Evolutionary conservation across 1,140 invertebrate species (phyloP).

Genomic region (Alviniconcha marisindica): DNA sequence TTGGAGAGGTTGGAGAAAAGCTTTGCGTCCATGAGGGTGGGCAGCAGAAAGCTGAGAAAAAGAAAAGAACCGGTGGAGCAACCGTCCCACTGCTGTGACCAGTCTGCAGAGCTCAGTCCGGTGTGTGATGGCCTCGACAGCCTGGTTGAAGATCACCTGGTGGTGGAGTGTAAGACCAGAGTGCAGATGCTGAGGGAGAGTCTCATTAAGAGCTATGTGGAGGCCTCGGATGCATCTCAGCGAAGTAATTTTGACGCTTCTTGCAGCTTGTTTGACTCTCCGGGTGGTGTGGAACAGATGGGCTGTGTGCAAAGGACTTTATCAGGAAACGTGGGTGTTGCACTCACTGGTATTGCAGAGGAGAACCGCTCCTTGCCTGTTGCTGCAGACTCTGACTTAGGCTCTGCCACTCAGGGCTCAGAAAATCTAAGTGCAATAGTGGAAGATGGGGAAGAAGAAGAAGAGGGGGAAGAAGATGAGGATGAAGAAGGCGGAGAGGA

Average conservation of each 20-base stretch:
- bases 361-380: background rate
- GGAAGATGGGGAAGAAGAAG: constrained; percentile 45
- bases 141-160: background rate
- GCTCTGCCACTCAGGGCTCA: constrained; percentile 27
- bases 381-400: background rate
- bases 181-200: constrained; percentile 3
- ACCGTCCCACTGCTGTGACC: background rate
- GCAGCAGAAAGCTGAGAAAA: background rate
- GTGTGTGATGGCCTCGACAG: too few relatives aligned
- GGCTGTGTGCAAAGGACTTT: background rate
- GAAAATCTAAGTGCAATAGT: constrained; percentile 39
- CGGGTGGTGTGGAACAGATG: background rate
- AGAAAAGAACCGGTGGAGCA: background rate
- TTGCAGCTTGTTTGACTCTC: constrained; percentile 22
- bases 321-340: background rate
- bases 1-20: constrained; percentile 30
- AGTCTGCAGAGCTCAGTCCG: background rate
- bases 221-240: background rate
- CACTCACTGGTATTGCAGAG: background rate
- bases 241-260: background rate
- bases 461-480: constrained; percentile 35
- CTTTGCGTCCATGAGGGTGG: background rate
- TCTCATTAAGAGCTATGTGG: background rate
- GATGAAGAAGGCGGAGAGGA: constrained; percentile 27
- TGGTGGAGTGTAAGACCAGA: background rate